Base-by-base conservation (phyloP, 1,140 invertebrate genomes). In the Popillia japonica region DNA sequence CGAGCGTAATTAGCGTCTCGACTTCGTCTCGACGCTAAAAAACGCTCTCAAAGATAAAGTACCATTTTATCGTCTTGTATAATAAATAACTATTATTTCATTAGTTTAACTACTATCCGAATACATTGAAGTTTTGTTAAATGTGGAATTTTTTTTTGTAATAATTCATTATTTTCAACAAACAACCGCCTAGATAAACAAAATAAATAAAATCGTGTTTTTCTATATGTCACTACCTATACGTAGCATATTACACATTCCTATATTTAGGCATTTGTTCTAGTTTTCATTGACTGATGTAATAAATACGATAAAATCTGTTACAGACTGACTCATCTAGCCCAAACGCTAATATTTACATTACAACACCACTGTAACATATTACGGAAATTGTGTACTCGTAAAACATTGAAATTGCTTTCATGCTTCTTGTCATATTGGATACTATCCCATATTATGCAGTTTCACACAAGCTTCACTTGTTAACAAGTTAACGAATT, bases 271-370 rank as follows among this genome's bases (percentile, higher is more conserved):
- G 17, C 6, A 55, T 55, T 55, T 55, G 48, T 55, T 55, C 17
- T 55, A 55, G 1, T 55, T 55, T 55, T 55, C 48, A 55, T 7
- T 55, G 48, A 55, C 48, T 55, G 48, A 55, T 55, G 48, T 55
- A 55, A 55, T 55, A 55, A 55, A 55, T 55, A 17, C 48, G 48
- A 55, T 17, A 55, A 55, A 55, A 55, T 55, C 48, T 55, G 48
- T 55, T 17, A 55, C 48, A 20, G n/a, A 0, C 48, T n/a, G 48
- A 55, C n/a, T 55, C 48, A 14, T 55, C n/a, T 55, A 17, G 14
- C 48, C 17, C 7, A 55, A 55, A 14, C 17, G 48, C 14, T 55
- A 55, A 55, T 55, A 55, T 55, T 55, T 55, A 55, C 48, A 55
- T 55, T 55, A 55, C 48, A 55, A 17, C 17, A 55, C 48, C 17